Evolutionary conservation across 2,888 invertebrate genomes (phyloP), one percentile per base, ranked within the genome.

Genomic region (Notodonta ziczac): DNA sequence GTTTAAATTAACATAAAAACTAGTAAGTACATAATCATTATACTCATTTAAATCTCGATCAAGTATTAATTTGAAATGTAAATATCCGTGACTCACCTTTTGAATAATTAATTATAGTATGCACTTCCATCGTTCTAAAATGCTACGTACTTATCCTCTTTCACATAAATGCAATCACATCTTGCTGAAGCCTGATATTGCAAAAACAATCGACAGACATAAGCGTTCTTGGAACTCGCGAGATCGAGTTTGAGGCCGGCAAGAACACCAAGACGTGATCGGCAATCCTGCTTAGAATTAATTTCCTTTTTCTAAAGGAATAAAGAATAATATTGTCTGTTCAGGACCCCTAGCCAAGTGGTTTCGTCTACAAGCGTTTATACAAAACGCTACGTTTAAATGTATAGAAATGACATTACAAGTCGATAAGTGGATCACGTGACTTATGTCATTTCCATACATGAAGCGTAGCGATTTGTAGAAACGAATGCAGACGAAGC

Each of bases 221-320:
- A 76, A 76, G 76, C 56, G 69, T 87, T 87, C 86, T 66, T 58
- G 78, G 85, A 86, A 87, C 71, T 66, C 67, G 68, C 52, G 59
- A 66, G 65, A 69, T 74, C 73, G 40, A 53, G 65, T 75, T 73
- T 67, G 59, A 8, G 39, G 74, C 76, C 66, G 67, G 72, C 81
- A 87, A 87, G 84, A 86, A 87, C 79, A 60, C 59, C 65, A 80
- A 82, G 77, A 88, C 85, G 85, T 84, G 84, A 80, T 74, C 62
- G 48, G 79, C 72, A 75, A 78, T 64, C 67, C 60, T 76, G 72
- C 61, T 77, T 78, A 76, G 16, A 51, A 51, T 4, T 10, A 4
- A 51, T 10, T 24, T 0, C 46, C 42, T 42, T n/a, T 46, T 46
- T 46, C 5, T 46, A 46, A 46, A n/a, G 13, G 5, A 46, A 4